Conservation (phyloP, 2,888 invertebrate species). For the Lasioglossum oenotherae region DNA sequence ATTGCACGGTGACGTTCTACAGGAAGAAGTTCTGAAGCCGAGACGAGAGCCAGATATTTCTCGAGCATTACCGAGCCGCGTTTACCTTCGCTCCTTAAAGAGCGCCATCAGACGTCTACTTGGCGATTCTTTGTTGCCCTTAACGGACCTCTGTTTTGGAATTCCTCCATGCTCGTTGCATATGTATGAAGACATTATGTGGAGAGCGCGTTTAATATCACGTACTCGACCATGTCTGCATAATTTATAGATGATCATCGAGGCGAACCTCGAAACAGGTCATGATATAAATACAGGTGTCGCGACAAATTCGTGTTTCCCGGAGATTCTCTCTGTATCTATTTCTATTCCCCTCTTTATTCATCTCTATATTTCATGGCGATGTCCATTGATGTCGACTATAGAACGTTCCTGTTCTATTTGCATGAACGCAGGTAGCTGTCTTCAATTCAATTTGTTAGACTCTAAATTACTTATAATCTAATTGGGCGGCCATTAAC, state of each 20-base stretch:
- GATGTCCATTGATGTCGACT: background rate
- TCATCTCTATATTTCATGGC: background rate
- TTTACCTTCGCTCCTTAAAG: constrained; percentile 21
- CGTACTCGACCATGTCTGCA: constrained; percentile 34
- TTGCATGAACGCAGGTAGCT: background rate
- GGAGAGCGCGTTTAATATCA: constrained; percentile 47
- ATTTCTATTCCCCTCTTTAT: background rate
- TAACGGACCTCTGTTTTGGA: constrained; percentile 44
- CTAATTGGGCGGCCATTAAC: background rate
- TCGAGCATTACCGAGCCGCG: constrained; percentile 18
- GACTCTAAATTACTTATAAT: background rate
- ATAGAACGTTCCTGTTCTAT: background rate
- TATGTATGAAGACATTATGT: constrained; percentile 57
- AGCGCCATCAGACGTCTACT: constrained; percentile 31
- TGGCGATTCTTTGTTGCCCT: constrained; percentile 41
- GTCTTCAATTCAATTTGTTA: background rate
- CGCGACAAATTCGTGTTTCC: constrained; percentile 51
- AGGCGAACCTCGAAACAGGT: constrained; percentile 30
- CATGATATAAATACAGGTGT: constrained; percentile 34
- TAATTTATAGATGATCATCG: constrained; percentile 60
- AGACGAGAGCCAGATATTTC: constrained; percentile 16
- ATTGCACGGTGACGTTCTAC: background rate
- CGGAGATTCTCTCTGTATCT: background rate
- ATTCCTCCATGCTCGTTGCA: constrained; percentile 53
- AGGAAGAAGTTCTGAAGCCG: background rate